Evolutionary conservation across 2,797 vertebrate species (phyloP).

Genomic region (Rachycentron canadum): DNA sequence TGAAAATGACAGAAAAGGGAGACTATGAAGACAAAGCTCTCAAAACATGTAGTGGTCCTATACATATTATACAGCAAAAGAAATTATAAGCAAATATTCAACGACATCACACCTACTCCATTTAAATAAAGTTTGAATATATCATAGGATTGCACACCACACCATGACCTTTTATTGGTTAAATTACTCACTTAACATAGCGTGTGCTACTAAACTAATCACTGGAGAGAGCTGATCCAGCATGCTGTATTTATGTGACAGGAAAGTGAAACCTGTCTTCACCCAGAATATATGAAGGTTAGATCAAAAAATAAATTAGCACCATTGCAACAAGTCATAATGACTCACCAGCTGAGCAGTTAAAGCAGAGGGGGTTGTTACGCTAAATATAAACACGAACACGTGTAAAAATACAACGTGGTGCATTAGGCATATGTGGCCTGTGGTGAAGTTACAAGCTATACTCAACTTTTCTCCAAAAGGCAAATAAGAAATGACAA

Average conservation of each 20-base stretch:
- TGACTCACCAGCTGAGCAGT: constrained; percentile 62
- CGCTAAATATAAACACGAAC: constrained; percentile 77
- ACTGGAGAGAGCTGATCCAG: constrained; percentile 46
- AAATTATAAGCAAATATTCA: not conserved
- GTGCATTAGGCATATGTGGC: constrained; percentile 23
- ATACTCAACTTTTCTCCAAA: constrained; percentile 32
- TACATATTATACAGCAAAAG: too few relatives aligned
- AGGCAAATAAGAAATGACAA: constrained; percentile 52
- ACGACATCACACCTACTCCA: constrained; percentile 4
- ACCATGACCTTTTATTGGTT: constrained; percentile 30
- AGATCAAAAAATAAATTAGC: constrained; percentile 81
- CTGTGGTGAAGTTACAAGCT: constrained; percentile 15
- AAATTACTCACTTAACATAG: constrained; percentile 50
- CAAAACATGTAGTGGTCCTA: not conserved
- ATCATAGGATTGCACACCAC: not conserved
- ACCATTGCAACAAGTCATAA: constrained; percentile 63
- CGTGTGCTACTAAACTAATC: constrained; percentile 51
- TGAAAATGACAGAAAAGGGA: constrained; percentile 13
- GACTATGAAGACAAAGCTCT: not conserved
- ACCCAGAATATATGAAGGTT: constrained; percentile 65
- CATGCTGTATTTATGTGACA: constrained; percentile 52
- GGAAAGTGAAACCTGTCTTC: constrained; percentile 70
- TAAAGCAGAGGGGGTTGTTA: constrained; percentile 48
- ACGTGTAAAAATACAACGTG: constrained; percentile 66
- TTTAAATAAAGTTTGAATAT: not conserved